Conservation (phyloP, 1,140 invertebrate genomes). For the Macrostomum lignano region DNA sequence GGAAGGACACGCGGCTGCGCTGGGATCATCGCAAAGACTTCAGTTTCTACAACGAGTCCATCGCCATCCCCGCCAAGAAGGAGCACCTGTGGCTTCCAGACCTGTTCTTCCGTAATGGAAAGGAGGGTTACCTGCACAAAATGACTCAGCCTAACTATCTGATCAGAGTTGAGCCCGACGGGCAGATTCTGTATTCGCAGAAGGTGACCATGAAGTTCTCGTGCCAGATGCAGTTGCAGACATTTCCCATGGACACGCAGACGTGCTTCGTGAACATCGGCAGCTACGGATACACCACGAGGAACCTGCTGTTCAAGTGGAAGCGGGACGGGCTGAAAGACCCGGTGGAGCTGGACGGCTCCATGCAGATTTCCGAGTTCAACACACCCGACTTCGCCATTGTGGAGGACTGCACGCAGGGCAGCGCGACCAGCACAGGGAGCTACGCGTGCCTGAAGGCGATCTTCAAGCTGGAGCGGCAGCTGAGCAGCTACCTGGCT, state of each 20-base stretch:
- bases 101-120: constrained; percentile 39
- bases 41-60: constrained; percentile 36
- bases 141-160: constrained; percentile 36
- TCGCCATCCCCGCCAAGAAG: not conserved
- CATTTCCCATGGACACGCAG: constrained; percentile 9
- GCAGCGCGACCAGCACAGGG: constrained; percentile 1
- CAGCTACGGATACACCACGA: constrained; percentile 7
- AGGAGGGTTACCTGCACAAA: constrained; percentile 27
- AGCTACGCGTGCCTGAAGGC: constrained; percentile 30
- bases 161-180: constrained; percentile 35
- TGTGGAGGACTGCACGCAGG: constrained; percentile 3
- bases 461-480: constrained; percentile 47
- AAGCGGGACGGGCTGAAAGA: not conserved
- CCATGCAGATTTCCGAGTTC: constrained; percentile 6
- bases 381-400: constrained; percentile 1
- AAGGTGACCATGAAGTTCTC: constrained; percentile 8
- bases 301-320: constrained; percentile 6
- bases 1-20: constrained; percentile 5
- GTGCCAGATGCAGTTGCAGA: constrained; percentile 8
- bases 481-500: constrained; percentile 54
- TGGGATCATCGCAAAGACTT: constrained; percentile 17
- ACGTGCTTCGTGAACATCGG: constrained; percentile 8
- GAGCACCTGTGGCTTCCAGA: constrained; percentile 36
- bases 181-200: constrained; percentile 33
- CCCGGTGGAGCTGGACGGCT: constrained; percentile 6